Evolutionary conservation across 2,797 vertebrate species (phyloP).

Genomic region (Sparidentex hasta): DNA sequence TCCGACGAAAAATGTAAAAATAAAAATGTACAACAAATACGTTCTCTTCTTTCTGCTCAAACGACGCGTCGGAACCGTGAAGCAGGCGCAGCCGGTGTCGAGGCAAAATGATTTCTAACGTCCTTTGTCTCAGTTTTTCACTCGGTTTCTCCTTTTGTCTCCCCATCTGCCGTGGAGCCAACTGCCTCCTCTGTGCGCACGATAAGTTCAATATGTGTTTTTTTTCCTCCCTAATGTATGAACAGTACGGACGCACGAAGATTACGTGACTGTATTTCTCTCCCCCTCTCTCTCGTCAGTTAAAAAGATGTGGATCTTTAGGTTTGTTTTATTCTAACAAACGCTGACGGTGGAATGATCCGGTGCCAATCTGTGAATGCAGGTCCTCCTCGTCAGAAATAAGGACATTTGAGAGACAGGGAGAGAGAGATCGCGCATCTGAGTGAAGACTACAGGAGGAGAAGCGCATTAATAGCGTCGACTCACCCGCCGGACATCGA

Average conservation of each 20-base stretch:
- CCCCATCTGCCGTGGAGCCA: constrained; percentile 80
- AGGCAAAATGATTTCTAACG: constrained; percentile 69
- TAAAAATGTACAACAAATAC: neutral
- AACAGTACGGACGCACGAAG: neutral
- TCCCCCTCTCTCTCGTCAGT: neutral
- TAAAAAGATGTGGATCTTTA: constrained; percentile 3
- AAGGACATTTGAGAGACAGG: neutral
- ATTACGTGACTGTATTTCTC: neutral
- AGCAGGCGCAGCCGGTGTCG: constrained; percentile 43
- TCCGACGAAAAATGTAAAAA: neutral
- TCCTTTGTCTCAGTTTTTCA: constrained; percentile 84
- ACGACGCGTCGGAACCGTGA: constrained; percentile 8
- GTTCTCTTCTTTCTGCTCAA: constrained; percentile 5
- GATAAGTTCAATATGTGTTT: constrained; percentile 51
- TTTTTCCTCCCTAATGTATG: constrained; percentile 15
- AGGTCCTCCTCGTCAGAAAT: neutral
- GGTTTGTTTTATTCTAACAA: neutral
- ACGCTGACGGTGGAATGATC: constrained; percentile 7
- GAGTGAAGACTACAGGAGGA: neutral
- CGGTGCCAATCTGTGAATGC: constrained; percentile 11
- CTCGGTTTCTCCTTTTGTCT: constrained; percentile 85
- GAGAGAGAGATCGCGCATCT: neutral
- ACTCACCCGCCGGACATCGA: constrained; percentile 77
- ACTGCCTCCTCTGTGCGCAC: constrained; percentile 62
- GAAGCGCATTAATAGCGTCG: neutral